Evolutionary conservation across 2,888 invertebrate species (phyloP).

Genomic region (Cecidostiba fungosa): DNA sequence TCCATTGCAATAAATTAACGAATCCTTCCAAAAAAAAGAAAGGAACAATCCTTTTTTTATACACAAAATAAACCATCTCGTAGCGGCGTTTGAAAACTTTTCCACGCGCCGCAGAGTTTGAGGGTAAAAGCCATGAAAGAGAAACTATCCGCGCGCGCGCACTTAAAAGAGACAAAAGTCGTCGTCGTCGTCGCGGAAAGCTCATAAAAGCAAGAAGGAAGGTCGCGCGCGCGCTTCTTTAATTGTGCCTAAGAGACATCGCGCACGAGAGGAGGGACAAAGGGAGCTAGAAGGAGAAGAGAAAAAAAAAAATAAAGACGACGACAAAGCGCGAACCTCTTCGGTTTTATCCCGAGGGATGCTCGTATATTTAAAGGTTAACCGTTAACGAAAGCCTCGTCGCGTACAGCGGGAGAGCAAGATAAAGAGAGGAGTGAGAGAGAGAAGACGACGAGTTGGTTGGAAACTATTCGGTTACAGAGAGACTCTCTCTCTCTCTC

Average conservation of each 20-base stretch:
- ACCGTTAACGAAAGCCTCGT: constrained; percentile 31
- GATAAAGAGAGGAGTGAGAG: neutral
- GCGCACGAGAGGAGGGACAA: neutral
- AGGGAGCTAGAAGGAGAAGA: neutral
- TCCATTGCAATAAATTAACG: too few relatives aligned
- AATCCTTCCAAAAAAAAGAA: too few relatives aligned
- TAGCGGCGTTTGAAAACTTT: constrained; percentile 16
- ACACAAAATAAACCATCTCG: neutral
- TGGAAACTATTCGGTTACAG: constrained; percentile 20
- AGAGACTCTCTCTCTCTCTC: neutral
- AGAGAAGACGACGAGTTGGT: neutral
- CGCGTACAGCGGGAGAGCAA: neutral
- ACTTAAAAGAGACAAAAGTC: constrained; percentile 41
- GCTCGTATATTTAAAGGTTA: constrained; percentile 47
- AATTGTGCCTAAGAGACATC: constrained; percentile 43
- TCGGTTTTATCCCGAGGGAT: constrained; percentile 36
- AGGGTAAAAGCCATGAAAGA: constrained; percentile 29
- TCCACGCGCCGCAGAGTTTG: neutral
- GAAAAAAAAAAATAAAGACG: neutral
- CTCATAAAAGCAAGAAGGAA: constrained; percentile 44
- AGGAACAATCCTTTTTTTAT: neutral
- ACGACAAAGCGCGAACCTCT: neutral
- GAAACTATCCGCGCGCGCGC: neutral
- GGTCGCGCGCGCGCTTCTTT: constrained; percentile 38
- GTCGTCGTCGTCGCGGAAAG: constrained; percentile 40